Evolutionary conservation across 64 coral and sea anemone species (phyloP).

Genomic region (Porites australiensis): DNA sequence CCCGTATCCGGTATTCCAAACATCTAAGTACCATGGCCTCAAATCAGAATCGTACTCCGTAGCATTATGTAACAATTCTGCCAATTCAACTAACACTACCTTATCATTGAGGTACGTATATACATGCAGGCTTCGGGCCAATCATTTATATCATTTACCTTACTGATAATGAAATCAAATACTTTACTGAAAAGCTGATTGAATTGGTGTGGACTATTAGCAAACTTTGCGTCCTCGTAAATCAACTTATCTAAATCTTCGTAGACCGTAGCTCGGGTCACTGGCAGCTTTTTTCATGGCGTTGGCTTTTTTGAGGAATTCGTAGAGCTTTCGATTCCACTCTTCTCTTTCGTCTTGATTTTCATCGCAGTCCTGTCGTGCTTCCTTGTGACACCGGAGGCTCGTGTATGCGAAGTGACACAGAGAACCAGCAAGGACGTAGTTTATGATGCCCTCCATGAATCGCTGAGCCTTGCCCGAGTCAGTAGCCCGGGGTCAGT

Average conservation of each 20-base stretch:
- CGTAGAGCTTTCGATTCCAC: not conserved
- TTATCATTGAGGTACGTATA: no score
- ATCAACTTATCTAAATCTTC: not conserved
- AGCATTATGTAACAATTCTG: no score
- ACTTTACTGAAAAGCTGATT: constrained; percentile 10
- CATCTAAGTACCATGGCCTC: no score
- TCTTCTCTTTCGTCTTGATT: constrained; percentile 14
- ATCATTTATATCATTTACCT: no score
- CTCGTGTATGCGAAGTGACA: constrained; percentile 23
- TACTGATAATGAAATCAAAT: not conserved
- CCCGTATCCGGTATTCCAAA: no score
- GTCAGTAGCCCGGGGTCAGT: no score
- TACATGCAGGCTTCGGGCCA: no score
- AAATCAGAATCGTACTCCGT: no score
- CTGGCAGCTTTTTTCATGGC: not conserved
- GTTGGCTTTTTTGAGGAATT: constrained; percentile 38
- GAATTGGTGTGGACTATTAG: not conserved
- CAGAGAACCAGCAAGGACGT: constrained; percentile 12
- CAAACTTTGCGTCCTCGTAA: constrained; percentile 1
- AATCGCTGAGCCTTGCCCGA: not conserved
- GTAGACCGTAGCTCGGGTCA: not conserved
- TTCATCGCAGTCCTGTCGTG: not conserved
- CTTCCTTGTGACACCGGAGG: not conserved
- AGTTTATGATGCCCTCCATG: not conserved
- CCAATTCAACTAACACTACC: no score